Evolutionary conservation across 1,140 invertebrate species (phyloP).

Genomic region (Bombus pyrosoma): DNA sequence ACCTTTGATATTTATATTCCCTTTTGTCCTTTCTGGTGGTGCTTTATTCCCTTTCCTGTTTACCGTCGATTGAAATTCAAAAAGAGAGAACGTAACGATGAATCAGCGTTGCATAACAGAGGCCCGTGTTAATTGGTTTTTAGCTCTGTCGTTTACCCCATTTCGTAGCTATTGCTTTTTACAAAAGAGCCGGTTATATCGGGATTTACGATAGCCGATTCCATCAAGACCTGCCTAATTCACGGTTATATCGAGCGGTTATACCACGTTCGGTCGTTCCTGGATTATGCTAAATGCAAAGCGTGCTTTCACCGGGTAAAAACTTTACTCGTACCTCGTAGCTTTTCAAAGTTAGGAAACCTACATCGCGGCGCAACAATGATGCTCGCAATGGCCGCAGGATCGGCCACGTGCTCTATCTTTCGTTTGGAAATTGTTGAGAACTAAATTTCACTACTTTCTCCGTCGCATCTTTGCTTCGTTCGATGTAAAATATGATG

Average conservation of each 20-base stretch:
- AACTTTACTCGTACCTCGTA: background rate
- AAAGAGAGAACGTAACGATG: no score
- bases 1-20: no score
- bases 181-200: constrained; percentile 2
- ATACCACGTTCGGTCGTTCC: constrained; percentile 6
- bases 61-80: no score
- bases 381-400: no score
- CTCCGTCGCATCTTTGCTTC: no score
- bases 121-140: background rate
- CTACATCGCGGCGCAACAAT: background rate
- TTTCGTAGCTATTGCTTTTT: background rate
- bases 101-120: background rate
- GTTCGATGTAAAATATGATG: no score
- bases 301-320: background rate
- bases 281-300: background rate
- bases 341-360: background rate
- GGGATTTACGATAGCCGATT: background rate
- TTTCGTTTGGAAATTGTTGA: no score
- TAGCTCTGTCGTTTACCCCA: background rate
- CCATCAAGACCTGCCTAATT: background rate
- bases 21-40: no score
- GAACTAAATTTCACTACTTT: no score
- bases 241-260: background rate
- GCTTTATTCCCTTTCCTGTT: no score
- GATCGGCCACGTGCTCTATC: no score